A percentile compares a stretch with the other conserved stretches of the same genome.
Conservation (phyloP, 2,888 invertebrate species). For the Agrochola lychnidis region DNA sequence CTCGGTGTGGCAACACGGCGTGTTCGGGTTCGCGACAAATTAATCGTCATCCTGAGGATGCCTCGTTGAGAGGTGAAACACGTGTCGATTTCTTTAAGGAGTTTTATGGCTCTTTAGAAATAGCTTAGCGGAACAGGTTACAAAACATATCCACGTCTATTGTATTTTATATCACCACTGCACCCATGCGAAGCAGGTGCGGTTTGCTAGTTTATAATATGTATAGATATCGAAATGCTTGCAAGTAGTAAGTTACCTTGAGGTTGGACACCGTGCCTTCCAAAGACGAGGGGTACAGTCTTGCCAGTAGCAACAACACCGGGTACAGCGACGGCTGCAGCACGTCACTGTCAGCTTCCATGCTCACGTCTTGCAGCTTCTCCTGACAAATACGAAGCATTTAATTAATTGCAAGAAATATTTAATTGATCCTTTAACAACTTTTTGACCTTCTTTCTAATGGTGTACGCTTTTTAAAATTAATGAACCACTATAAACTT, state of each 20-base stretch:
- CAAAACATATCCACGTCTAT: no score
- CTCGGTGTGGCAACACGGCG: no score
- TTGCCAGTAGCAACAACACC: conserved; percentile 93
- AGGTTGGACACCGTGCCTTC: conserved; percentile 93
- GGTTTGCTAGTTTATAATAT: not conserved
- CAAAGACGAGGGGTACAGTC: conserved; percentile 94
- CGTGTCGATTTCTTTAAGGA: no score
- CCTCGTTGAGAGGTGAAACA: no score
- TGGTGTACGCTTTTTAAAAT: no score
- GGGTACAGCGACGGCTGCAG: conserved; percentile 93
- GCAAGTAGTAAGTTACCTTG: conserved; percentile 87
- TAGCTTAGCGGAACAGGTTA: no score
- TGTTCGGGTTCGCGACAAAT: no score
- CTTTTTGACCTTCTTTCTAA: not conserved
- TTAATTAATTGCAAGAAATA: not conserved
- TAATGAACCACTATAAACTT: no score
- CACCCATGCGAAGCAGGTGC: not conserved
- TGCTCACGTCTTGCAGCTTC: conserved; percentile 77
- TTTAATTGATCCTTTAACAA: not conserved
- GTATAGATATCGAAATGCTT: not conserved
- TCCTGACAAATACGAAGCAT: conserved; percentile 68
- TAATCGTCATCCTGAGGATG: no score
- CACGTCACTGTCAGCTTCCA: conserved; percentile 58
- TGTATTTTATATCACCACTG: not conserved
- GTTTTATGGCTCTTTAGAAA: no score